phyloP scores from a whole-genome alignment of 2,888 invertebrate species.

The Nephrotoma flavescens region DNA sequence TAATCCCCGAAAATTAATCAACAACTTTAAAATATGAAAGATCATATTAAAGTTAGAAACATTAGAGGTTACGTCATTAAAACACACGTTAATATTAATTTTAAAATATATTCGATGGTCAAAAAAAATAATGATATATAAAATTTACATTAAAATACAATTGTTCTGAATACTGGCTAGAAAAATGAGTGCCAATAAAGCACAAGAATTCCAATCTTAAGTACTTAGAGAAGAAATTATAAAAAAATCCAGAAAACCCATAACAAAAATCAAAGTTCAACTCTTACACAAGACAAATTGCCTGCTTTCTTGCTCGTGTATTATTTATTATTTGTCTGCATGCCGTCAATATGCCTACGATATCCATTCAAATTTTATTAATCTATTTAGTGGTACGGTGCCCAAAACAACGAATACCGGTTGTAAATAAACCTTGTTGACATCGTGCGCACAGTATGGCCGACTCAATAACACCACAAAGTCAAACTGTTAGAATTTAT shows the following conservation, averaged over 20 bases:
- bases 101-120: too few relatives aligned
- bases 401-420: not conserved
- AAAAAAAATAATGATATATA: too few relatives aligned
- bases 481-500: not conserved
- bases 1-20: too few relatives aligned
- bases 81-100: too few relatives aligned
- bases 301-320: not conserved
- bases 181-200: too few relatives aligned
- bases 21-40: too few relatives aligned
- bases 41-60: too few relatives aligned
- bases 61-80: too few relatives aligned
- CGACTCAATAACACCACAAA: not conserved
- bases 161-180: too few relatives aligned
- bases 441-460: not conserved
- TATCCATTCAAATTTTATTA: not conserved
- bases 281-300: not conserved
- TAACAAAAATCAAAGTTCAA: not conserved
- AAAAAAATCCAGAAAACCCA: not conserved
- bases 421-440: not conserved
- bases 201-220: too few relatives aligned
- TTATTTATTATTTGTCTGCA: not conserved
- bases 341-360: not conserved
- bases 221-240: too few relatives aligned
- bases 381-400: not conserved
- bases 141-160: too few relatives aligned